These are phyloP conservation scores for Ips typographus DNA, from an alignment of 1,140 invertebrate species.

Conservation along the genomic window DNA sequence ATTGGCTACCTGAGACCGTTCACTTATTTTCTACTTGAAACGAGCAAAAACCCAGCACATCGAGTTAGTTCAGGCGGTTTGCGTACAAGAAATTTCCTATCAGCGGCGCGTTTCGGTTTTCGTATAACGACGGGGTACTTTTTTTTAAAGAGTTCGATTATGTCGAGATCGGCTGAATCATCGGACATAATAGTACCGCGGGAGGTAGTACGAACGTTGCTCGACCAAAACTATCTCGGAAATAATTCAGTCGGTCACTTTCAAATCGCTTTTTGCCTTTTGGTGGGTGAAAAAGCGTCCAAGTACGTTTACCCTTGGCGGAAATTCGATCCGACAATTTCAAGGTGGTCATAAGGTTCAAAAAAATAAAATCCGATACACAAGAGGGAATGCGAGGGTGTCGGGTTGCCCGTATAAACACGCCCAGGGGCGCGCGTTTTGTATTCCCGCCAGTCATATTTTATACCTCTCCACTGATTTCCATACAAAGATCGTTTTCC, in stretches of 20 bases:
- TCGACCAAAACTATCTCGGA: constrained; percentile 24
- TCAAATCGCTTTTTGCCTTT: neutral
- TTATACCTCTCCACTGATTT: neutral
- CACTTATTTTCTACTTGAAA: no score
- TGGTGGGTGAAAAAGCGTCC: neutral
- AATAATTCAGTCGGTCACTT: constrained; percentile 12
- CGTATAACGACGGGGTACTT: constrained; percentile 16
- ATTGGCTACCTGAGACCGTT: no score
- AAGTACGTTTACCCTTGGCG: neutral
- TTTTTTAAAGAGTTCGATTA: constrained; percentile 31
- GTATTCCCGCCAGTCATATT: neutral
- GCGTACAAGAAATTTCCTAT: constrained; percentile 1
- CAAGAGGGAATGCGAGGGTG: neutral
- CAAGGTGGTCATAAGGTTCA: constrained; percentile 1
- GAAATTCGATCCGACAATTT: neutral
- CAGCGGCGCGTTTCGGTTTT: constrained; percentile 6
- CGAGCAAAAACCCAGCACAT: no score
- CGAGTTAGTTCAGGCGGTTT: no score
- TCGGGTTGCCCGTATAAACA: neutral
- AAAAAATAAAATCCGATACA: constrained; percentile 1
- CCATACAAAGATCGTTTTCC: constrained; percentile 13
- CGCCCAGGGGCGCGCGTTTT: neutral
- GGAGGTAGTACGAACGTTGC: constrained; percentile 4
- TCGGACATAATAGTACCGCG: constrained; percentile 21
- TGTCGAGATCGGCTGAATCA: constrained; percentile 30